Evolutionary conservation across 2,113 vertebrate species (phyloP).

Genomic region (Empidonax traillii): DNA sequence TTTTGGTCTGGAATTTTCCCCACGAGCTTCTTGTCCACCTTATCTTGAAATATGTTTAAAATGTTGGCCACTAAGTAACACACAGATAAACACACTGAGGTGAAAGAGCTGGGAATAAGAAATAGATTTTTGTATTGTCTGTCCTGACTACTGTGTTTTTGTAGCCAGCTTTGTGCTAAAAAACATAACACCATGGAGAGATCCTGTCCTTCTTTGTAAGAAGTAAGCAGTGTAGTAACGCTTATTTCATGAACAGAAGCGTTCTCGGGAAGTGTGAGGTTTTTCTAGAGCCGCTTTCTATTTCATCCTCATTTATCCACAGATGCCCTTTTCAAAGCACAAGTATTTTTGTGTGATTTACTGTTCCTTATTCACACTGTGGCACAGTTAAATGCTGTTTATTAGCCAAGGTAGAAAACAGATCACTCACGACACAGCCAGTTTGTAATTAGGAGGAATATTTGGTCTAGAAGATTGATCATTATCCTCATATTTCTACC

Average conservation of each 20-base stretch:
- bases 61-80: not conserved
- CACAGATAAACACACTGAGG: not conserved
- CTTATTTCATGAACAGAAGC: not conserved
- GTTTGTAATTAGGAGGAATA: constrained; percentile 1
- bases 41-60: not conserved
- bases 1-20: not conserved
- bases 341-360: not conserved
- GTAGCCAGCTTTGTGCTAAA: not conserved
- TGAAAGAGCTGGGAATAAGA: not conserved
- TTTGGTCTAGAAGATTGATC: not conserved
- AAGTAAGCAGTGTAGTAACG: not conserved
- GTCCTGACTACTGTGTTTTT: not conserved
- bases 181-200: not conserved
- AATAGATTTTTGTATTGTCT: not conserved
- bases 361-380: not conserved
- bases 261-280: not conserved
- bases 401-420: not conserved
- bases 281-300: not conserved
- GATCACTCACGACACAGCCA: not conserved
- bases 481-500: not conserved
- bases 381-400: not conserved
- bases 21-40: not conserved
- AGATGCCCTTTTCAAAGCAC: not conserved
- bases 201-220: not conserved
- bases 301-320: not conserved